Percentiles rank a stretch among this genome's conserved stretches.
Evolutionary conservation across 2,888 invertebrate species (phyloP).

Genomic region (Heteromurus nitidus): DNA sequence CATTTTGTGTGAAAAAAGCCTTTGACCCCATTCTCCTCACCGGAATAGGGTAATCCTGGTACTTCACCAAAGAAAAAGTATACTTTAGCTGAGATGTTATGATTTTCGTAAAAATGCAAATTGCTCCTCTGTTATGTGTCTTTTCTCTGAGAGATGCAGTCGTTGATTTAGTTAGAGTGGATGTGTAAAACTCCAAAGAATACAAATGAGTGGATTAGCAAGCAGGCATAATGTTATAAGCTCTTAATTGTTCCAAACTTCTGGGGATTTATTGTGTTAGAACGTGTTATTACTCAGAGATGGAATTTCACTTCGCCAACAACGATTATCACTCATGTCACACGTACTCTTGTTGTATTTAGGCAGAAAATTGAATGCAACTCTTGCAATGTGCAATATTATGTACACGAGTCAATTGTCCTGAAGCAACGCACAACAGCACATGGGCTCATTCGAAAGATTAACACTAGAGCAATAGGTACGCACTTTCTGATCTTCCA

Average conservation of each 20-base stretch:
- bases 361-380: too few relatives aligned
- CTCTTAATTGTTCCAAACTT: too few relatives aligned
- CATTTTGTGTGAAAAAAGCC: slow-evolving; percentile 21
- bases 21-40: slow-evolving; percentile 34
- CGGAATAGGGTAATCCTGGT: slow-evolving; percentile 1
- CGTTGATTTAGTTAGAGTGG: too few relatives aligned
- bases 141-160: not conserved
- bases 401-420: too few relatives aligned
- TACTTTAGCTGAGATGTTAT: not conserved
- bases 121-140: not conserved
- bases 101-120: not conserved
- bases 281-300: not conserved
- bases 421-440: too few relatives aligned
- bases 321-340: not conserved
- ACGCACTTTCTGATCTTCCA: not conserved
- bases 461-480: not conserved
- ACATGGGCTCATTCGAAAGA: too few relatives aligned
- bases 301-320: not conserved
- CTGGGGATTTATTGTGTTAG: too few relatives aligned
- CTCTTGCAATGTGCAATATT: too few relatives aligned
- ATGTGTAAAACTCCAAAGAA: not conserved
- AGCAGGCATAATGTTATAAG: not conserved
- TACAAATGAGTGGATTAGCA: slow-evolving; percentile 3
- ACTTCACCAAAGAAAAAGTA: too few relatives aligned
- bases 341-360: not conserved